phyloP scores from a whole-genome alignment of 2,113 vertebrate species.

The Cariama cristata region DNA sequence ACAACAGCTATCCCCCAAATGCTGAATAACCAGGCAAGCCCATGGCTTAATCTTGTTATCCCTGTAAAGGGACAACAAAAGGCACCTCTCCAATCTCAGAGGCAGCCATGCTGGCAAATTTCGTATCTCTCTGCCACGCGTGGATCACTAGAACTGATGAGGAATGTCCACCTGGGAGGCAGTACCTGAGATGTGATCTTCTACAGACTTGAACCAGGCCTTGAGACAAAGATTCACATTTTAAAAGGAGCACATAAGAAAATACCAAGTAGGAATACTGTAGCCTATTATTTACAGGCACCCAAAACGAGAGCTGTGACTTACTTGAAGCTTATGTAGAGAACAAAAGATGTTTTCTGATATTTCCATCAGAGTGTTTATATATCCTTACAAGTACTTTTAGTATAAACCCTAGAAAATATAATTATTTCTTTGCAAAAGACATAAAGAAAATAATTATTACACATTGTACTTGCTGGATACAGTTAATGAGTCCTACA shows the following conservation, averaged over 20 bases:
- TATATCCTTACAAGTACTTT: neutral
- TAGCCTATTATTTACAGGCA: neutral
- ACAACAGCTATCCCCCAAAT: neutral
- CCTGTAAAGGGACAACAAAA: neutral
- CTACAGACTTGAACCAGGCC: neutral
- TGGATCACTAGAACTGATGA: neutral
- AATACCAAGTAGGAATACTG: neutral
- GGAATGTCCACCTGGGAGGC: neutral
- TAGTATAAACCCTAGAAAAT: neutral
- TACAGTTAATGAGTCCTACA: neutral
- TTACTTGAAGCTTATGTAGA: neutral
- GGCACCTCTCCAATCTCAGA: neutral
- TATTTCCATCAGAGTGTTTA: neutral
- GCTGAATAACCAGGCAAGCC: neutral
- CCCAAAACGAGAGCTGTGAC: neutral
- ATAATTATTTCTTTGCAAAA: neutral
- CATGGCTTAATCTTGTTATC: neutral
- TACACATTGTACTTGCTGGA: neutral
- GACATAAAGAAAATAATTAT: neutral
- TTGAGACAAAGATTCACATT: neutral
- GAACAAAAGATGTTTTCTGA: neutral
- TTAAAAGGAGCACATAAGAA: neutral
- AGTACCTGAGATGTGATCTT: neutral
- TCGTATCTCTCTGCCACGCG: neutral
- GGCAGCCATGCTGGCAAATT: neutral